Evolutionary conservation across 2,888 invertebrate genomes (phyloP).

Genomic region (Unio delphinus): DNA sequence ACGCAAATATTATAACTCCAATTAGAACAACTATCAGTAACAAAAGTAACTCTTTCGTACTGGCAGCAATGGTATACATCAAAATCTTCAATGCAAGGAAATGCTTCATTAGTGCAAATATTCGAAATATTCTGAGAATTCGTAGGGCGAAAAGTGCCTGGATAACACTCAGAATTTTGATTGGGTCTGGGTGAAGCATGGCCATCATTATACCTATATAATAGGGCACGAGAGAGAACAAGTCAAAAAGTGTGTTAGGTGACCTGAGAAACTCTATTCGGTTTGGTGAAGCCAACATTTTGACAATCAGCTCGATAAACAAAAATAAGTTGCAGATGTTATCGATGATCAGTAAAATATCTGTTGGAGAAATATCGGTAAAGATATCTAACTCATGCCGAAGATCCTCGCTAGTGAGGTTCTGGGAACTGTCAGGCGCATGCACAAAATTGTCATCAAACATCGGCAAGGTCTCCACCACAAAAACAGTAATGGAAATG

Average conservation of each 20-base stretch:
- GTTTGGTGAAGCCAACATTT: slow-evolving; percentile 43
- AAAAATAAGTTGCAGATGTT: slow-evolving; percentile 48
- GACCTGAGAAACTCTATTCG: slow-evolving; percentile 40
- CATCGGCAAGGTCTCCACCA: slow-evolving; percentile 49
- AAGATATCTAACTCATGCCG: slow-evolving; percentile 46
- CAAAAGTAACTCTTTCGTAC: slow-evolving; percentile 48
- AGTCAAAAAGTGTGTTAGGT: slow-evolving; percentile 40
- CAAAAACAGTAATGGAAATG: slow-evolving; percentile 46
- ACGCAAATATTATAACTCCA: slow-evolving; percentile 52
- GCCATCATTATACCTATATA: slow-evolving; percentile 45
- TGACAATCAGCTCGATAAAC: slow-evolving; percentile 45
- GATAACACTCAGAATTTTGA: slow-evolving; percentile 35
- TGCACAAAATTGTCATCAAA: slow-evolving; percentile 43
- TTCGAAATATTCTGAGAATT: slow-evolving; percentile 48
- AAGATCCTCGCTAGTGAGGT: slow-evolving; percentile 41
- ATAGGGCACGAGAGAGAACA: slow-evolving; percentile 45
- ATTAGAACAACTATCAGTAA: slow-evolving; percentile 46
- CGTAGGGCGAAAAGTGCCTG: slow-evolving; percentile 43
- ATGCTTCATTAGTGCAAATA: slow-evolving; percentile 52
- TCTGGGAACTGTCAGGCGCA: slow-evolving; percentile 24
- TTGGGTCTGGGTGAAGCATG: slow-evolving; percentile 39
- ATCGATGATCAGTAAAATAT: slow-evolving; percentile 43
- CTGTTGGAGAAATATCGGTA: slow-evolving; percentile 39
- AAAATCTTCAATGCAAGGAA: slow-evolving; percentile 53
- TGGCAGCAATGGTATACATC: slow-evolving; percentile 49